Conservation (phyloP, 2,888 invertebrate species). For the Oithona nana region DNA sequence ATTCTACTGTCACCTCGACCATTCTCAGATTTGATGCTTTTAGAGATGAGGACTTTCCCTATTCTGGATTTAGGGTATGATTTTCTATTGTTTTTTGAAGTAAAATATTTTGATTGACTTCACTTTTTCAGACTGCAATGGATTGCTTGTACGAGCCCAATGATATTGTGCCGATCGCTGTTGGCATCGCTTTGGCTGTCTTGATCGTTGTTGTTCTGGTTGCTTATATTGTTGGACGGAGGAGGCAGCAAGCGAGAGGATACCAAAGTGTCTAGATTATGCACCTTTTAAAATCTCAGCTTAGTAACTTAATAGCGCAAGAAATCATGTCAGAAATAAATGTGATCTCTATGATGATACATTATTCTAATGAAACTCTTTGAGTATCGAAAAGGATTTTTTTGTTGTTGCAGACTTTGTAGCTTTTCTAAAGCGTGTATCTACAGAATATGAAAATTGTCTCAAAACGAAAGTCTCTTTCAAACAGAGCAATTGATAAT, state of each 20-base stretch:
- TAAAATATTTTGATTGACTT: too few species aligned
- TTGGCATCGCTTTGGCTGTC: conserved; percentile 76
- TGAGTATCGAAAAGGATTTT: too few species aligned
- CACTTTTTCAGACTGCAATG: background rate
- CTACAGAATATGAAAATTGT: too few species aligned
- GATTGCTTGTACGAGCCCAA: conserved; percentile 1
- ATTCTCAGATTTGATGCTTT: conserved; percentile 4
- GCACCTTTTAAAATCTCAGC: too few species aligned
- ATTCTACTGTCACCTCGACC: background rate
- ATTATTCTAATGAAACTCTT: too few species aligned
- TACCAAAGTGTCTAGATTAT: conserved; percentile 60
- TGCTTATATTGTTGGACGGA: conserved; percentile 78
- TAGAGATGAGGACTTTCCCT: background rate
- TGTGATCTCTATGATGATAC: too few species aligned
- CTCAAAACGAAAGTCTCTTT: too few species aligned
- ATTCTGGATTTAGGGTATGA: background rate
- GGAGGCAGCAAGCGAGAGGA: conserved; percentile 52
- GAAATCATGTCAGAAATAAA: too few species aligned
- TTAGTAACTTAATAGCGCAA: too few species aligned
- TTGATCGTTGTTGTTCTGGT: conserved; percentile 75
- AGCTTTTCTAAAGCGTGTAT: too few species aligned
- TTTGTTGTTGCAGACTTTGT: too few species aligned
- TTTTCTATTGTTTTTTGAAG: background rate
- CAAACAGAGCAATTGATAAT: too few species aligned
- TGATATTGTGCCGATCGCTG: conserved; percentile 89